These are phyloP conservation scores for Willisornis vidua DNA, from an alignment of 2,113 vertebrate species.

Conservation along the genomic window DNA sequence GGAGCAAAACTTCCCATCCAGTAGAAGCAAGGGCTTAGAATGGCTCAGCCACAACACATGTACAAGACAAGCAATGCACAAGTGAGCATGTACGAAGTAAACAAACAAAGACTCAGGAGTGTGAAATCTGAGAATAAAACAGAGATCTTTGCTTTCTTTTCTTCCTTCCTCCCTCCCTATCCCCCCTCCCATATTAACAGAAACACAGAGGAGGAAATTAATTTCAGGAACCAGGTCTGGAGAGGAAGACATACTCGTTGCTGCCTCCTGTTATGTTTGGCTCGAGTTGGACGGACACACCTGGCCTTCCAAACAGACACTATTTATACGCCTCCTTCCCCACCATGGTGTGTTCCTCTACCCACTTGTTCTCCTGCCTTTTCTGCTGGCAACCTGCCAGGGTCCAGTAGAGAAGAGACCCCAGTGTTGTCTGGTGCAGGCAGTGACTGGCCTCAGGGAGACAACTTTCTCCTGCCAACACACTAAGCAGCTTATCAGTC, in stretches of 20 bases:
- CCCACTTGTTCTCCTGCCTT: not conserved
- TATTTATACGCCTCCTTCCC: constrained; percentile 50
- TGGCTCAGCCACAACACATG: not conserved
- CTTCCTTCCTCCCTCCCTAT: not conserved
- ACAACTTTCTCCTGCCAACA: not conserved
- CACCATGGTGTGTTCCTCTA: not conserved
- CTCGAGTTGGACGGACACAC: not conserved
- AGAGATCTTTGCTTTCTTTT: constrained; percentile 46
- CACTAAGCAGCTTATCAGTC: not conserved
- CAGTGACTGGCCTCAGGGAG: not conserved
- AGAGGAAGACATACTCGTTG: not conserved
- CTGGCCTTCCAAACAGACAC: constrained; percentile 16
- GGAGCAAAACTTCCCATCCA: not conserved
- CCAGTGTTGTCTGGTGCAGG: fast-evolving
- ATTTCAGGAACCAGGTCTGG: constrained; percentile 29
- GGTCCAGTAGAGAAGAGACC: not conserved
- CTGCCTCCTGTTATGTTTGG: constrained; percentile 54
- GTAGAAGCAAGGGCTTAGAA: not conserved
- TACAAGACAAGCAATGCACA: not conserved
- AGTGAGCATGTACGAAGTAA: constrained; percentile 2
- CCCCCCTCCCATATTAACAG: not conserved
- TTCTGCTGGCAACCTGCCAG: not conserved
- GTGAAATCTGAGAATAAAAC: not conserved
- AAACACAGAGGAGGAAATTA: constrained; percentile 18
- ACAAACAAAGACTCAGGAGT: not conserved